Evolutionary conservation across 2,888 invertebrate genomes (phyloP), one percentile per base, ranked within the genome.

Genomic region (Netelia melanura): DNA sequence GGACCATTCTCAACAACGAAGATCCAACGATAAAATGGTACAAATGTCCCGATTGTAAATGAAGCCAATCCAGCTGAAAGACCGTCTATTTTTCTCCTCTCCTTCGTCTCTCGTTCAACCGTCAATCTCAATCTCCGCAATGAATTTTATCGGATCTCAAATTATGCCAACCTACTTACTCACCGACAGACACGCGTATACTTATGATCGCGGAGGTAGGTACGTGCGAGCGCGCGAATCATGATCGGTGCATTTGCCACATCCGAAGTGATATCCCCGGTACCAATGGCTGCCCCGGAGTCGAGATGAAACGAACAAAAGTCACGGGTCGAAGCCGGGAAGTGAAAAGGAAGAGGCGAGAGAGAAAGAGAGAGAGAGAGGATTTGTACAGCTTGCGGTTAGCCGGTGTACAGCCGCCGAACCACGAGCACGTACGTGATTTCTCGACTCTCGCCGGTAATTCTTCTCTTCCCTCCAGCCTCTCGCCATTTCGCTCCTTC

Each of bases 381-480:
- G 48, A 64, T 21, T 67, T 72, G 43, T 61, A 58, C 52, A 30
- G 52, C 56, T 64, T 61, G 64, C 30, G 64, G 38, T 23, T 61
- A 56, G 65, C 30, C 17, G 23, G 58, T 44, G 11, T 54, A 71
- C 21, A 62, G 72, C 84, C 83, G 88, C 84, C 80, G 81, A 85
- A 48, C 10, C 75, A 74, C 61, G 72, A 79, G 80, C 81, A 83
- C 86, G 84, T 74, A 85, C 74, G 75, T 81, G 85, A 90, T 89
- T 90, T 90, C 87, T 89, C 83, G 87, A 84, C 58, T 88, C 76
- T 88, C 76, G 88, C 86, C 87, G 90, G 89, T 90, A 90, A 89
- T 87, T 87, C 86, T 87, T 86, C 85, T 86, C 86, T 84, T 87
- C 87, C 82, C 74, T 61, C 81, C 85, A 23, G 17, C 44, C 64